Conservation (phyloP, 2,113 vertebrate genomes). For the Podarcis muralis region DNA sequence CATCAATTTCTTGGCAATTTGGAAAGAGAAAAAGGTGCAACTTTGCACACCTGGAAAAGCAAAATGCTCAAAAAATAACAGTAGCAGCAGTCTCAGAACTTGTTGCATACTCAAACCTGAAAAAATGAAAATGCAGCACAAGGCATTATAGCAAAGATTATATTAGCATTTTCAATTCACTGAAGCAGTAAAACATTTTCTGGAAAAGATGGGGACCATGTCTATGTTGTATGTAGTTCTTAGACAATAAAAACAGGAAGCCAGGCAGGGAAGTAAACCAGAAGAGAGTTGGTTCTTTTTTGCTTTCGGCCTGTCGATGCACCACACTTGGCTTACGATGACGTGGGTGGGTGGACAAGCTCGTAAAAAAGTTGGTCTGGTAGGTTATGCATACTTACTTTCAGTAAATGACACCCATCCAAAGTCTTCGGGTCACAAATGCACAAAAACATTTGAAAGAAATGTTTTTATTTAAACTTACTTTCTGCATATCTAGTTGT, state of each 20-base stretch:
- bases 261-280: not conserved
- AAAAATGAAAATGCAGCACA: not conserved
- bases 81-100: not conserved
- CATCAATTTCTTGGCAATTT: not conserved
- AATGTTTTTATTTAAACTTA: slow-evolving; percentile 52
- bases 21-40: not conserved
- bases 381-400: not conserved
- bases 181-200: not conserved
- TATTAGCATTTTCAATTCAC: not conserved
- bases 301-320: not conserved
- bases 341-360: too few species aligned
- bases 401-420: not conserved
- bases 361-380: not conserved
- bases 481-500: slow-evolving; percentile 92
- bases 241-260: not conserved
- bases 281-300: not conserved
- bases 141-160: not conserved
- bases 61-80: not conserved
- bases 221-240: not conserved
- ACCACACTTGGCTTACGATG: not conserved
- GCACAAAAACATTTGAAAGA: not conserved
- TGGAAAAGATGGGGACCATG: not conserved
- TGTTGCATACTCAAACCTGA: not conserved
- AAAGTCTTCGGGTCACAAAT: not conserved
- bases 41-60: not conserved